These are phyloP conservation scores for Dufourea novaeangliae DNA, from an alignment of 1,140 invertebrate species.

Conservation along the genomic window DNA sequence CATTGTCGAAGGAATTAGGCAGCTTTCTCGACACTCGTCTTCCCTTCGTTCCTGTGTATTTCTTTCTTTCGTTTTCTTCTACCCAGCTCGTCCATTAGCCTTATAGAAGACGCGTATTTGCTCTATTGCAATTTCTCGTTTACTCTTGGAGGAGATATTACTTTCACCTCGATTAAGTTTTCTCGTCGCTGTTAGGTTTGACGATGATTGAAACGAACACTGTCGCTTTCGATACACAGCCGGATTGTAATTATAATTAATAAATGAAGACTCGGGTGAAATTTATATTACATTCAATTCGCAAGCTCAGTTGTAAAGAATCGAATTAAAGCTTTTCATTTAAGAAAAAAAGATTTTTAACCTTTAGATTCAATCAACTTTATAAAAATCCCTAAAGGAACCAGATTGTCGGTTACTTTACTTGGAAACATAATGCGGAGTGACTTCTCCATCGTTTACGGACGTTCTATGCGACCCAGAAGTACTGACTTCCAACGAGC, in stretches of 20 bases:
- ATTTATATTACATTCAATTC: too few species aligned
- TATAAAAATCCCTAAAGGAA: neutral
- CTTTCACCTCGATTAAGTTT: neutral
- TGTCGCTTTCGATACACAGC: too few species aligned
- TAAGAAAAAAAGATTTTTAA: neutral
- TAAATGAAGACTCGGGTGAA: too few species aligned
- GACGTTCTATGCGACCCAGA: neutral
- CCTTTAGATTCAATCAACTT: neutral
- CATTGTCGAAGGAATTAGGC: slow-evolving; percentile 34
- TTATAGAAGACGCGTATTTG: neutral
- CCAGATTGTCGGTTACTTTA: neutral
- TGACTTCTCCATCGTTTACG: too few species aligned
- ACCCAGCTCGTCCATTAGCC: neutral
- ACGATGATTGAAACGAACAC: too few species aligned
- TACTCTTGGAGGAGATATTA: neutral
- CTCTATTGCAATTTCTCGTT: neutral
- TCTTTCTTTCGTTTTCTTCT: neutral
- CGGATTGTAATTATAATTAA: too few species aligned
- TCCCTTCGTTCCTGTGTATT: neutral
- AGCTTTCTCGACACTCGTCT: neutral
- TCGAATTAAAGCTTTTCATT: neutral
- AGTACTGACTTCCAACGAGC: neutral
- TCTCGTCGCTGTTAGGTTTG: too few species aligned
- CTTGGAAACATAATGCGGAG: neutral
- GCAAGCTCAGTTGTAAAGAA: too few species aligned